A percentile compares a stretch with the other conserved stretches of the same genome.
Conservation (phyloP, 2,888 invertebrate species). For the Antheraea assamensis region DNA sequence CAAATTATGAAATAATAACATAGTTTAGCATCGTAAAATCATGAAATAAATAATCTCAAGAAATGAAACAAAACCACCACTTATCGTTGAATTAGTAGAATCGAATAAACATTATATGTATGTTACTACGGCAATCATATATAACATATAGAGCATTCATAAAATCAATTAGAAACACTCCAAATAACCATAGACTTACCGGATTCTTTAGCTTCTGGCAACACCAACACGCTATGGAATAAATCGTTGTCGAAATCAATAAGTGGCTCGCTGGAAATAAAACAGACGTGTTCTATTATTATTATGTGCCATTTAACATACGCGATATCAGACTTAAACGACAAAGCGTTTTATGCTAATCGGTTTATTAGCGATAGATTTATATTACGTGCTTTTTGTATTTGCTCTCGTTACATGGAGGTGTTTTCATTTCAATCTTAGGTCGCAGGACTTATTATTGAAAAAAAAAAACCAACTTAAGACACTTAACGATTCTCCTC, state of each 20-base stretch:
- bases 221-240: slow-evolving; percentile 69
- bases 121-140: not conserved
- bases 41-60: too few species aligned
- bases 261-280: slow-evolving; percentile 68
- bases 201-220: slow-evolving; percentile 71
- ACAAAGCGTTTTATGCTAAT: too few species aligned
- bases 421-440: too few species aligned
- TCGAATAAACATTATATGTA: not conserved
- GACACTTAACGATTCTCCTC: too few species aligned
- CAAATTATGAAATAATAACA: too few species aligned
- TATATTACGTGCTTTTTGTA: too few species aligned
- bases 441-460: too few species aligned
- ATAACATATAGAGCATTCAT: not conserved
- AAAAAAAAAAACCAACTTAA: not conserved
- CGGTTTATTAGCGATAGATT: too few species aligned
- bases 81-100: too few species aligned
- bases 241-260: slow-evolving; percentile 77
- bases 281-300: slow-evolving; percentile 23
- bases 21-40: too few species aligned
- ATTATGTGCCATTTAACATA: not conserved
- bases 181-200: slow-evolving; percentile 49
- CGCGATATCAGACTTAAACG: not conserved
- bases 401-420: too few species aligned
- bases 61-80: too few species aligned
- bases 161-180: slow-evolving; percentile 17